Percentiles rank a stretch among this genome's conserved stretches.
These are phyloP conservation scores for Sphenopsis melanotis DNA, from an alignment of 2,797 vertebrate species.

Conservation along the genomic window DNA sequence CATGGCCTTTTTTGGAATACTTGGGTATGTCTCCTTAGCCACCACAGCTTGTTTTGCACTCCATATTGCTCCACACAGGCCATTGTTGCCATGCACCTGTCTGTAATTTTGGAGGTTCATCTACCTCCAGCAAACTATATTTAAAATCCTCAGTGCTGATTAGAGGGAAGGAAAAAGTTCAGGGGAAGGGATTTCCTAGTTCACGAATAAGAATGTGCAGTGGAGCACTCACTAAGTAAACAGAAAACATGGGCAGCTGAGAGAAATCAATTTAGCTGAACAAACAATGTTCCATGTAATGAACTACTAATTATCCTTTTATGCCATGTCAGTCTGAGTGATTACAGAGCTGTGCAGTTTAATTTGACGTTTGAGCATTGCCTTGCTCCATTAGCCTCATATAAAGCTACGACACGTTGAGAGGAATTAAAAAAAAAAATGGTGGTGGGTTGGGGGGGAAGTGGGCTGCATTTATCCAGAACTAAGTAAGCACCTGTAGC, in stretches of 20 bases:
- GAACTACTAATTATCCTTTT: constrained; percentile 91
- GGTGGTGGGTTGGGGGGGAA: background rate
- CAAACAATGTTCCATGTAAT: constrained; percentile 90
- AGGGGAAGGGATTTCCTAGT: constrained; percentile 81
- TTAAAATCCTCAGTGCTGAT: constrained; percentile 68
- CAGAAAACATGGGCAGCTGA: constrained; percentile 85
- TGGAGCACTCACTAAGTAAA: constrained; percentile 80
- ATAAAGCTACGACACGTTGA: constrained; percentile 78
- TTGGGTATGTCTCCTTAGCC: constrained; percentile 69
- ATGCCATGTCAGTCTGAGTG: constrained; percentile 85
- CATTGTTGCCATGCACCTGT: constrained; percentile 79
- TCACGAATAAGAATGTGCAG: constrained; percentile 80
- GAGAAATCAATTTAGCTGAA: constrained; percentile 90
- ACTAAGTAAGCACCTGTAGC: constrained; percentile 74
- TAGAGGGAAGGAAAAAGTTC: constrained; percentile 66
- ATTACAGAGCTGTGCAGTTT: constrained; percentile 81
- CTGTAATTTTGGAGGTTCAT: constrained; percentile 76
- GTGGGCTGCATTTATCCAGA: constrained; percentile 64
- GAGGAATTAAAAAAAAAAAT: constrained; percentile 59
- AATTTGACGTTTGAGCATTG: constrained; percentile 84
- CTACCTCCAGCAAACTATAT: constrained; percentile 73
- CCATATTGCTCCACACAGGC: constrained; percentile 59
- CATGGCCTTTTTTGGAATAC: constrained; percentile 46
- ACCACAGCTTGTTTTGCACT: constrained; percentile 68
- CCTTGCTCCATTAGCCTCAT: constrained; percentile 83